Conservation (phyloP, 37 sponge, comb jelly and placozoan species). For the Aplysina aerophoba region DNA sequence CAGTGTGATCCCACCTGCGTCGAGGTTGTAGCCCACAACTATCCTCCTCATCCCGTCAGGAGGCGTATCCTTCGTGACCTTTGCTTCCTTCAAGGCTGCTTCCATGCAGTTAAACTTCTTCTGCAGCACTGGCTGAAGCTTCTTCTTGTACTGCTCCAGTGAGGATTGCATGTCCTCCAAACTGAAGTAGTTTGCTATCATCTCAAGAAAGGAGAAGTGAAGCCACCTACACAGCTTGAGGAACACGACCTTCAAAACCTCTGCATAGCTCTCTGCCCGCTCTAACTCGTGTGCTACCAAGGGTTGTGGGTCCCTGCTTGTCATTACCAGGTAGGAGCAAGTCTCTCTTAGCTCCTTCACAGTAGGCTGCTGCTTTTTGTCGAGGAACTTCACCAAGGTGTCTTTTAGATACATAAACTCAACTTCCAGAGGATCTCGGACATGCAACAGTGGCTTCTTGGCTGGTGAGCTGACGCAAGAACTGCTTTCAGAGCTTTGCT, state of each 20-base stretch:
- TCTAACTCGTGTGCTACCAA: background rate
- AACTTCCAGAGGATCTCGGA: conserved; percentile 9
- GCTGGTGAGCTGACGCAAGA: background rate
- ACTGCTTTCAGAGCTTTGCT: too few species aligned
- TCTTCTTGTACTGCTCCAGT: conserved; percentile 19
- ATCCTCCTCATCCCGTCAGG: background rate
- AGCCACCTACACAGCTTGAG: background rate
- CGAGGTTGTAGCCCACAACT: background rate
- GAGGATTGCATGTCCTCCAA: background rate
- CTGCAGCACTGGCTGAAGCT: conserved; percentile 4
- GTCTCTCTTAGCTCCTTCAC: background rate
- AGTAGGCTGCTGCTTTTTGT: background rate
- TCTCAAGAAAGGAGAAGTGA: background rate
- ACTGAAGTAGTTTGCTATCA: background rate
- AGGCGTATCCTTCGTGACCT: too few species aligned
- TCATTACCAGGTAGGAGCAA: background rate
- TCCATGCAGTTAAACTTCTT: background rate
- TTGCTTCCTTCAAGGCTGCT: too few species aligned
- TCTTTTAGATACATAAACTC: background rate
- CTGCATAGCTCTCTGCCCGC: background rate
- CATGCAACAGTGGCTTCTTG: background rate
- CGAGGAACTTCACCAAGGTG: background rate
- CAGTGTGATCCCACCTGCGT: conserved; percentile 20
- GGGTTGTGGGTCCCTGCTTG: background rate
- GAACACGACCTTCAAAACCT: background rate